Percentiles rank a stretch among this genome's conserved stretches.
Conservation (phyloP, 35 echinoderm and acorn worm genomes). For the Stichopus chloronotus region DNA sequence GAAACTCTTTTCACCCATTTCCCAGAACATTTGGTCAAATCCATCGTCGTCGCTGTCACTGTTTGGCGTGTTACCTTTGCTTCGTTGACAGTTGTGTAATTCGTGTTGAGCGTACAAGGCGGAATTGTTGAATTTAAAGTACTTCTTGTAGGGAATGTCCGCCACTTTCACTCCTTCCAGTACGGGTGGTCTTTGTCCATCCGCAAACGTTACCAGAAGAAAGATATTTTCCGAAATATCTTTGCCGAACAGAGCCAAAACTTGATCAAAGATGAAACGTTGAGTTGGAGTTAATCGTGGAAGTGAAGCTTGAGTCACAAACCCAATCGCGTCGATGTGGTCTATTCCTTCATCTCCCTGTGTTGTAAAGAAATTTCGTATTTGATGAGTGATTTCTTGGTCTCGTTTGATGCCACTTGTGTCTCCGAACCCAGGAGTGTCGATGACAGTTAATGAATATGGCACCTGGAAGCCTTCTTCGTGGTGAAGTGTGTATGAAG, state of each 20-base stretch:
- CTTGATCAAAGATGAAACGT: slow-evolving; percentile 68
- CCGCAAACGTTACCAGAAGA: slow-evolving; percentile 68
- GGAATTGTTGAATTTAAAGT: slow-evolving; percentile 84
- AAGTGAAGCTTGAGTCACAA: slow-evolving; percentile 65
- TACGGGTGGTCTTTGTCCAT: slow-evolving; percentile 73
- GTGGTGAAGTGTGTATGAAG: slow-evolving; percentile 70
- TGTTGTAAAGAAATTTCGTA: slow-evolving; percentile 63
- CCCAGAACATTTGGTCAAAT: slow-evolving; percentile 82
- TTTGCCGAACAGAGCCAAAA: slow-evolving; percentile 74
- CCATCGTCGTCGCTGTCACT: slow-evolving; percentile 18
- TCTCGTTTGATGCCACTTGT: slow-evolving; percentile 74
- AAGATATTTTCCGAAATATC: slow-evolving; percentile 74
- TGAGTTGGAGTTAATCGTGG: slow-evolving; percentile 71
- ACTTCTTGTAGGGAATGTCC: slow-evolving; percentile 55
- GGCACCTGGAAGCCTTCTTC: slow-evolving; percentile 31
- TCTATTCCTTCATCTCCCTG: slow-evolving; percentile 49
- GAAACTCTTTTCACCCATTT: slow-evolving; percentile 73
- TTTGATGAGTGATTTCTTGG: slow-evolving; percentile 71
- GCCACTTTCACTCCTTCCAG: slow-evolving; percentile 66
- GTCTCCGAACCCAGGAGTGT: slow-evolving; percentile 84
- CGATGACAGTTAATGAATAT: slow-evolving; percentile 76
- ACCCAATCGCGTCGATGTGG: slow-evolving; percentile 74
- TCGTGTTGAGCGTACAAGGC: slow-evolving; percentile 67
- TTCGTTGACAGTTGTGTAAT: too few species aligned
- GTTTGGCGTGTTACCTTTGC: not conserved